phyloP scores from a whole-genome alignment of 2,113 vertebrate genomes.

The Catharus bicknelli region DNA sequence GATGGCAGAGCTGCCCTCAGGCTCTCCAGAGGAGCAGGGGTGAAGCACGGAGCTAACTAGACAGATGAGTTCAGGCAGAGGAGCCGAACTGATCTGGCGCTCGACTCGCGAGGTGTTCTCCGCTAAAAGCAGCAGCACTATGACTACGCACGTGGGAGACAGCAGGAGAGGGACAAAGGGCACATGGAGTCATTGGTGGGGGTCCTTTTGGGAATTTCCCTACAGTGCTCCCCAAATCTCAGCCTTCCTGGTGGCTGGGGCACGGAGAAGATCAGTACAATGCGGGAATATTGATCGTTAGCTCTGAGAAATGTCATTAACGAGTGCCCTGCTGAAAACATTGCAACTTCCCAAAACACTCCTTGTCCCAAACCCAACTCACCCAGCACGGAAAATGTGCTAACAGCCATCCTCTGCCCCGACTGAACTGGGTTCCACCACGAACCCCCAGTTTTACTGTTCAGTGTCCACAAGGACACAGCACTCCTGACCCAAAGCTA shows the following conservation, averaged over 20 bases:
- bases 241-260: background rate
- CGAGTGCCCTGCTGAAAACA: background rate
- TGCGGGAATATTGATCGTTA: rapidly evolving
- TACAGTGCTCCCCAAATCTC: background rate
- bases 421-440: background rate
- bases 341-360: background rate
- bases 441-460: background rate
- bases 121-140: slow-evolving; percentile 20
- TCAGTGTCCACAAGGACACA: background rate
- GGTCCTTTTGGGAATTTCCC: background rate
- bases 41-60: background rate
- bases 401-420: background rate
- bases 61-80: slow-evolving; percentile 50
- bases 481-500: background rate
- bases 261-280: background rate
- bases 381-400: rapidly evolving
- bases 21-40: slow-evolving; percentile 32
- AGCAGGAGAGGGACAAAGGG: background rate
- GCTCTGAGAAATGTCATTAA: background rate
- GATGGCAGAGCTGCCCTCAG: slow-evolving; percentile 3
- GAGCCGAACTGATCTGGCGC: slow-evolving; percentile 40
- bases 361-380: background rate
- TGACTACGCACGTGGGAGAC: background rate
- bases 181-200: background rate
- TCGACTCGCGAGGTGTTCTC: background rate